A percentile compares a stretch with the other conserved stretches of the same genome.
Conservation (phyloP, 30 jellyfish, hydroid and myxozoan species). For the Hydra vulgaris region DNA sequence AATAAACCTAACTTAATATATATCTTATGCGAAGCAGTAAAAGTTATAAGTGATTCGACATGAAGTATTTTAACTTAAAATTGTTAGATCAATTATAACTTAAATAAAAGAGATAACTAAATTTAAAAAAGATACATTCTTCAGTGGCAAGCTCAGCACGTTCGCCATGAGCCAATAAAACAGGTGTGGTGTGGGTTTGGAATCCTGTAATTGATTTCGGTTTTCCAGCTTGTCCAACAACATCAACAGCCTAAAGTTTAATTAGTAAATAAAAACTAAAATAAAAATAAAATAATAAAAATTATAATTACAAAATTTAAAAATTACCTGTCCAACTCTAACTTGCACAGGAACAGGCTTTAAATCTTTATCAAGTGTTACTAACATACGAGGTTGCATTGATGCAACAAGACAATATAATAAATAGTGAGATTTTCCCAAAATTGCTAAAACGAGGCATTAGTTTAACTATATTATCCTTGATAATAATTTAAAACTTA, state of each 20-base stretch:
- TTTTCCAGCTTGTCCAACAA: constrained; percentile 98
- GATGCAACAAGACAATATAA: constrained; percentile 86
- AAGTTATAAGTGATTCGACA: too few species aligned
- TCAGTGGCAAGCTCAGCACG: constrained; percentile 98
- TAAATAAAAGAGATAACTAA: neutral
- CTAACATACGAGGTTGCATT: constrained; percentile 95
- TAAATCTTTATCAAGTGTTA: constrained; percentile 59
- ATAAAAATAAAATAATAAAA: neutral
- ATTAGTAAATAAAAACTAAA: neutral
- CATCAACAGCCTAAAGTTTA: constrained; percentile 83
- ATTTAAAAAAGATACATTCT: constrained; percentile 88
- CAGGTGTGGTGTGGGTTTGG: constrained; percentile 99
- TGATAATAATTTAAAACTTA: too few species aligned
- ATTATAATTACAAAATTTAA: neutral
- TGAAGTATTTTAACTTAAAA: too few species aligned
- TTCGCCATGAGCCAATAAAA: constrained; percentile 88
- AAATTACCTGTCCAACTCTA: constrained; percentile 93
- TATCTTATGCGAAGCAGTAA: too few species aligned
- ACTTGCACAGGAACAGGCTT: constrained; percentile 86
- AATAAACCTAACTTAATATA: too few species aligned
- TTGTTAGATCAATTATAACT: too few species aligned
- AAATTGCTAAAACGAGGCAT: constrained; percentile 40
- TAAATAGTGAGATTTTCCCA: constrained; percentile 84
- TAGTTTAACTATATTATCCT: too few species aligned
- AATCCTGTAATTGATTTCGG: constrained; percentile 98